phyloP scores from a whole-genome alignment of 2,888 invertebrate species.

The Protodeltote pygarga region DNA sequence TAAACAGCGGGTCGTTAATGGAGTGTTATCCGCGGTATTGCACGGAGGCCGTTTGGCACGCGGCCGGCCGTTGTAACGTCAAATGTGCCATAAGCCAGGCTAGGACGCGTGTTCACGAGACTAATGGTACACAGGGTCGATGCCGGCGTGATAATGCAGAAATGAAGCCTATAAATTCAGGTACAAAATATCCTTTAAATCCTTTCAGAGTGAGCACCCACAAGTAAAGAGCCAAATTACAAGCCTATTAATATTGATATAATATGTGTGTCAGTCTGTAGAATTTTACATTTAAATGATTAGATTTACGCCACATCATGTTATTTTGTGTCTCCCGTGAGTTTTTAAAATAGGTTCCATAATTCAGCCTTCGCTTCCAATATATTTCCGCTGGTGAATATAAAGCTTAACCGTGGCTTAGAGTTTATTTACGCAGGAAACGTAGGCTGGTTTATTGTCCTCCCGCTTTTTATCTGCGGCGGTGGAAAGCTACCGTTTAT shows the following conservation, averaged over 20 bases:
- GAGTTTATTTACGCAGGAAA: constrained; percentile 58
- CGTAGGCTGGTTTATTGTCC: constrained; percentile 54
- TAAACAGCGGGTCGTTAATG: constrained; percentile 46
- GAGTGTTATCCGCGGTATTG: constrained; percentile 20
- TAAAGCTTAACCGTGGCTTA: constrained; percentile 15
- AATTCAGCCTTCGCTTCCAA: neutral
- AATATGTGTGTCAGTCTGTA: too few species aligned
- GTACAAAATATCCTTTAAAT: too few species aligned
- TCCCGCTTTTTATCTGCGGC: constrained; percentile 51
- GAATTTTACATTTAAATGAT: too few species aligned
- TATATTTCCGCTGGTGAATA: constrained; percentile 6
- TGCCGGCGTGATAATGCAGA: too few species aligned
- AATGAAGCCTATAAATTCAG: too few species aligned
- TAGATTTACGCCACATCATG: too few species aligned
- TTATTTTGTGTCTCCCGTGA: too few species aligned
- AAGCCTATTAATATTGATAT: too few species aligned
- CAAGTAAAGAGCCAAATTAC: too few species aligned
- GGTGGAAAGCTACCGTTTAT: constrained; percentile 30
- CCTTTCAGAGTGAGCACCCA: too few species aligned
- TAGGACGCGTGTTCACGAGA: constrained; percentile 17
- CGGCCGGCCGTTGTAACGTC: constrained; percentile 37
- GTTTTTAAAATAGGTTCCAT: neutral
- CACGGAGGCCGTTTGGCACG: constrained; percentile 52
- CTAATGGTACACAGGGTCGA: constrained; percentile 6
- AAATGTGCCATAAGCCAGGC: constrained; percentile 28